Percentiles rank a stretch among this genome's conserved stretches.
These are phyloP conservation scores for Itoplectis maculator DNA, from an alignment of 2,888 invertebrate genomes.

Conservation along the genomic window DNA sequence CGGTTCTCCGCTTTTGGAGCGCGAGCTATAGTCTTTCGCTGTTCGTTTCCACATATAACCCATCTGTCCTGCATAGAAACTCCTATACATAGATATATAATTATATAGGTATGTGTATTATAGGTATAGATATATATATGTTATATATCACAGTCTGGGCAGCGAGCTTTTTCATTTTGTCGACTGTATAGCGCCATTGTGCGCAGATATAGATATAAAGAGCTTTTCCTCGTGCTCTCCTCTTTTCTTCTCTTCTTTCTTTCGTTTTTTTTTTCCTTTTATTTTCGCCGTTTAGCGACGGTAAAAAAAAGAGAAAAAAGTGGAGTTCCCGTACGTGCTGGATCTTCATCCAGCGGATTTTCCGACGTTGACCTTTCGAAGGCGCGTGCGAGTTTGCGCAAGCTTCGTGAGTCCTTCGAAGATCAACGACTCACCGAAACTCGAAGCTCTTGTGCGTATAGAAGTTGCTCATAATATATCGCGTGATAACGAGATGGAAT, in stretches of 20 bases:
- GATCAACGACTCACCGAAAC: slow-evolving; percentile 35
- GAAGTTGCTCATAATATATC: not conserved
- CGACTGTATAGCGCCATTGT: not conserved
- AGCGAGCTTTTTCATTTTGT: slow-evolving; percentile 34
- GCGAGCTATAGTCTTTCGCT: slow-evolving; percentile 25
- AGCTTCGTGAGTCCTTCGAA: slow-evolving; percentile 17
- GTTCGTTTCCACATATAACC: slow-evolving; percentile 25
- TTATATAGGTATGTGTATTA: not conserved
- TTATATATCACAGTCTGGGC: slow-evolving; percentile 3
- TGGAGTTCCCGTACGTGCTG: slow-evolving; percentile 57
- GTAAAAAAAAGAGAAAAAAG: slow-evolving; percentile 19
- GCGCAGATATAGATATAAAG: slow-evolving; percentile 16
- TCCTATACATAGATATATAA: not conserved
- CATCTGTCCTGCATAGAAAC: not conserved
- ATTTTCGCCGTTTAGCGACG: slow-evolving; percentile 7
- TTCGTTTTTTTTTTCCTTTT: slow-evolving; percentile 20
- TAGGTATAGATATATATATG: not conserved
- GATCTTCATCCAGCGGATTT: slow-evolving; percentile 50
- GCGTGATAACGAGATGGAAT: not conserved
- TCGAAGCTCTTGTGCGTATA: not conserved
- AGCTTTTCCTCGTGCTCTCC: slow-evolving; percentile 19
- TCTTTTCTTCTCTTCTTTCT: slow-evolving; percentile 26
- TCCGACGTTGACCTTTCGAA: slow-evolving; percentile 56
- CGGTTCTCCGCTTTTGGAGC: slow-evolving; percentile 45
- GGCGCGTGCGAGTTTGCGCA: not conserved